Conservation (phyloP, 1,140 invertebrate genomes). For the Drosophila saltans region DNA sequence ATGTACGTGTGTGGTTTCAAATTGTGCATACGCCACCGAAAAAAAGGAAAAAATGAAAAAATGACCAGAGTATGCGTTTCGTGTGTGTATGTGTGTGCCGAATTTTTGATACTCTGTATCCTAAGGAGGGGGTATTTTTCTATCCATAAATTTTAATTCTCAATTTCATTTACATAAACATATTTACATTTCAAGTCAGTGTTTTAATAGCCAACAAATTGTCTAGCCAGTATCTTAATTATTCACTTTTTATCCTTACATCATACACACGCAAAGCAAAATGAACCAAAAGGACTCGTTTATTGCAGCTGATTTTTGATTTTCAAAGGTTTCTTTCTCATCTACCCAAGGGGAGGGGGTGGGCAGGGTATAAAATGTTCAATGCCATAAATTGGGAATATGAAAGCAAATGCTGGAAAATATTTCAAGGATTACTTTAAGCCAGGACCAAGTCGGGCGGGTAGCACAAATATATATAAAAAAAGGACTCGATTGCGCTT, state of each 20-base stretch:
- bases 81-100: neutral
- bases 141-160: too few relatives aligned
- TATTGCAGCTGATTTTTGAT: neutral
- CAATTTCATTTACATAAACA: too few relatives aligned
- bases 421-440: slow-evolving; percentile 56
- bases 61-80: neutral
- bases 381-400: slow-evolving; percentile 49
- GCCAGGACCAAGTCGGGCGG: slow-evolving; percentile 39
- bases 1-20: slow-evolving; percentile 47
- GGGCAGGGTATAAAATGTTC: neutral
- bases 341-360: neutral
- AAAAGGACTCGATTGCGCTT: slow-evolving; percentile 28
- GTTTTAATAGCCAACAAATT: too few relatives aligned
- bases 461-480: slow-evolving; percentile 17
- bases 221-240: too few relatives aligned
- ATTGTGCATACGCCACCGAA: slow-evolving; percentile 62
- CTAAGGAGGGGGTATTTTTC: too few relatives aligned
- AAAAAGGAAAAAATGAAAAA: neutral
- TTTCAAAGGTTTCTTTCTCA: neutral
- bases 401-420: slow-evolving; percentile 42
- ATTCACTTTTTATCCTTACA: too few relatives aligned
- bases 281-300: too few relatives aligned
- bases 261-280: too few relatives aligned
- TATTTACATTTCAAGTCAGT: too few relatives aligned
- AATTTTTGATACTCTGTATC: neutral